A percentile compares a stretch with the other conserved stretches of the same genome.
These are phyloP conservation scores for Merodon equestris DNA, from an alignment of 2,888 invertebrate genomes.

Conservation along the genomic window DNA sequence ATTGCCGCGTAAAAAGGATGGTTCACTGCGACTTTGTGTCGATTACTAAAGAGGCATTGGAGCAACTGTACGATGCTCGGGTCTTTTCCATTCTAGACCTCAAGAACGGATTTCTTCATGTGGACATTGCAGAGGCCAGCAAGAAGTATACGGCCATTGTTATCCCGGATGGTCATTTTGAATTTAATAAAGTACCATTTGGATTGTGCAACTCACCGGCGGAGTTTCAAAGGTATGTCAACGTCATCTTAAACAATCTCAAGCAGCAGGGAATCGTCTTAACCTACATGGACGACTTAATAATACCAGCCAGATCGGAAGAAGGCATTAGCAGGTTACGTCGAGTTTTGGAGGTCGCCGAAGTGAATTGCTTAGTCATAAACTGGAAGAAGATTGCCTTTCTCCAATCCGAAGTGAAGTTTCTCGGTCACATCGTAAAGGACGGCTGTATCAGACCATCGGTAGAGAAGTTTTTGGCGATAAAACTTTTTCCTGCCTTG, in stretches of 20 bases:
- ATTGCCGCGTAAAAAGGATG: conserved; percentile 11
- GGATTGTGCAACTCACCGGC: conserved; percentile 75
- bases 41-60: conserved; percentile 70
- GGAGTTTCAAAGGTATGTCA: conserved; percentile 71
- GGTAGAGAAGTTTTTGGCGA: conserved; percentile 49
- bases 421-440: conserved; percentile 60
- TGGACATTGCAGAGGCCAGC: conserved; percentile 32
- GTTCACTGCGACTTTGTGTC: conserved; percentile 3
- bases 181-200: conserved; percentile 76
- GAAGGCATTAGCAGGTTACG: conserved; percentile 11
- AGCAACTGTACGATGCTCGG: conserved; percentile 68
- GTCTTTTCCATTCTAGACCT: conserved; percentile 71
- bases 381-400: conserved; percentile 58
- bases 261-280: conserved; percentile 18
- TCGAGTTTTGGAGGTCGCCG: conserved; percentile 14
- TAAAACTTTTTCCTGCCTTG: conserved; percentile 4
- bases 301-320: conserved; percentile 10
- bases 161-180: conserved; percentile 74
- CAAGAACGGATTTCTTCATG: conserved; percentile 21
- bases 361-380: conserved; percentile 29
- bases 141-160: conserved; percentile 75
- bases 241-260: conserved; percentile 27
- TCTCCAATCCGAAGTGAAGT: conserved; percentile 64
- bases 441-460: conserved; percentile 16
- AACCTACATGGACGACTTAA: conserved; percentile 35